phyloP scores from a whole-genome alignment of 2,113 vertebrate genomes.

The Mustela nigripes region DNA sequence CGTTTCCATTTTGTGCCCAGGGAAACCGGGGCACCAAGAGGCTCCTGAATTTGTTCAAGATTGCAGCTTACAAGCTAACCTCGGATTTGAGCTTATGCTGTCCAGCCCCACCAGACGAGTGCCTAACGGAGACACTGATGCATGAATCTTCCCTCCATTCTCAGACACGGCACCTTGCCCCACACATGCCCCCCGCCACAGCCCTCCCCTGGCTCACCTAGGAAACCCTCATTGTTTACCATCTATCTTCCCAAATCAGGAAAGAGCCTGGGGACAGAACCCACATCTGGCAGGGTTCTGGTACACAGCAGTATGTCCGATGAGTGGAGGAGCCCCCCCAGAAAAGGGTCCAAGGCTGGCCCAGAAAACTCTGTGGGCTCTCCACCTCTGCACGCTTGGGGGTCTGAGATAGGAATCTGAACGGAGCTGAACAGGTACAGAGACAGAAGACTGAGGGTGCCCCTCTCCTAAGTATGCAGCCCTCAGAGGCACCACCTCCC shows the following conservation, averaged over 20 bases:
- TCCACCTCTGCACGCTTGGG: not conserved
- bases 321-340: not conserved
- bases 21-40: not conserved
- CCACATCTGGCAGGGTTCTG: too few relatives aligned
- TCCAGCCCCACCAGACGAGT: not conserved
- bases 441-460: not conserved
- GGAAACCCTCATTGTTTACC: not conserved
- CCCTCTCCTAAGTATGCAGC: rapidly evolving
- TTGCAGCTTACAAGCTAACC: not conserved
- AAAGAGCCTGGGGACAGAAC: not conserved
- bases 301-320: not conserved
- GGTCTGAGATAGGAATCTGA: not conserved
- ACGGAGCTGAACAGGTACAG: not conserved
- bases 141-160: not conserved
- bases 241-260: not conserved
- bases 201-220: not conserved
- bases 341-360: not conserved
- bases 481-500: not conserved
- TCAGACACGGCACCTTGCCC: too few relatives aligned
- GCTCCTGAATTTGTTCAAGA: not conserved
- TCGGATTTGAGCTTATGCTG: not conserved
- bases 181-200: not conserved
- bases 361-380: not conserved
- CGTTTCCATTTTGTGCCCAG: not conserved
- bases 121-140: not conserved